Evolutionary conservation across 2,888 invertebrate species (phyloP), one percentile per base, ranked within the genome.

Genomic region (Oligia fasciuncula): DNA sequence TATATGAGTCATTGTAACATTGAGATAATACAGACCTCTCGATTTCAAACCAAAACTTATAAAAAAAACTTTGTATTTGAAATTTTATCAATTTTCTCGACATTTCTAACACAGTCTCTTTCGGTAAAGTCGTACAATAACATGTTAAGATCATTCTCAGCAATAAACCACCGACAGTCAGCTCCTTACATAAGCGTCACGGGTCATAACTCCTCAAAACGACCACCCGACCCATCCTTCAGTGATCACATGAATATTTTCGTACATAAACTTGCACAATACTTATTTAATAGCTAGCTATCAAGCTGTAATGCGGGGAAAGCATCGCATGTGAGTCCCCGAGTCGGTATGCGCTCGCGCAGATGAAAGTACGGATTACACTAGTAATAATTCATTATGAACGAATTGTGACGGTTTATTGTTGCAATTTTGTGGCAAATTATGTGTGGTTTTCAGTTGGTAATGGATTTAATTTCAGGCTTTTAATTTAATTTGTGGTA

Each of bases 291-390:
- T 88, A 80, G 77, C 71, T 76, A 71, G 82, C 89, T 78, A 85
- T 87, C 85, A 85, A 86, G 62, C 54, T 80, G 68, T 84, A 66
- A 88, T 79, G 85, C 73, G 76, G 88, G 87, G 91, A 91, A 91
- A 91, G 91, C 87, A 85, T 91, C 83, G 91, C 91, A 91, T 91
- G 92, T 43, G 71, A 43, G n/a, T 66, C 66, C 23, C 40, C 86
- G 85, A 75, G 35, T 35, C 63, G 83, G 86, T 77, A 88, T 88
- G 89, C 84, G 90, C 84, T 67, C 67, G 80, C 86, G 74, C 84
- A 79, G 87, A 88, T 85, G 89, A 90, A 90, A 90, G 88, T 87
- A 85, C 71, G 86, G 81, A 86, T 89, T 88, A 81, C 74, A 70
- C 65, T 75, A 76, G 81, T 79, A 79, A 86, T 88, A 86, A 88